phyloP scores from a whole-genome alignment of 2,113 vertebrate genomes.

The human region GRCh38 chr13:70625001-70625500 shows the following conservation, averaged over 20 bases:
- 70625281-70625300: neutral
- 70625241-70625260: neutral
- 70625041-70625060: too few species aligned
- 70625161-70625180: too few species aligned
- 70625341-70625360: neutral
- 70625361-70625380: neutral
- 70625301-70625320: neutral
- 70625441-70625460: neutral
- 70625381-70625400: neutral
- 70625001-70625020: too few species aligned
- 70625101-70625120: too few species aligned
- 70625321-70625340: neutral
- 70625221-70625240: neutral
- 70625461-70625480: too few species aligned
- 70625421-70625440: neutral
- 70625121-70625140: too few species aligned
- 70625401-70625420: neutral
- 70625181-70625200: neutral
- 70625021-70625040: too few species aligned
- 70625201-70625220: neutral
- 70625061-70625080: too few species aligned
- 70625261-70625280: slow-evolving; percentile 58
- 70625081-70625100: too few species aligned
- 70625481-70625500: too few species aligned
- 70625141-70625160: too few species aligned